Conservation (phyloP, 2,113 vertebrate genomes). For the Catharus minimus region DNA sequence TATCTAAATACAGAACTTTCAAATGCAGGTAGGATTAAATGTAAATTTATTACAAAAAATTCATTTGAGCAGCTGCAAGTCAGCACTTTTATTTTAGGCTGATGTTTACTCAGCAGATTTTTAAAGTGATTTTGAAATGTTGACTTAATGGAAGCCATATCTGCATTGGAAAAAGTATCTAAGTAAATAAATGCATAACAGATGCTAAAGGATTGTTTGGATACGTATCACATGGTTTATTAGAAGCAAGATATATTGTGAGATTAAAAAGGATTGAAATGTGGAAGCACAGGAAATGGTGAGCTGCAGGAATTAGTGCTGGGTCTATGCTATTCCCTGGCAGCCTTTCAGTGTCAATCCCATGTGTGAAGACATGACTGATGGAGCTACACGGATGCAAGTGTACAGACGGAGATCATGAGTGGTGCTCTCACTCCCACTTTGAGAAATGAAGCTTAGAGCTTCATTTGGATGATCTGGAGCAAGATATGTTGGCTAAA, state of each 20-base stretch:
- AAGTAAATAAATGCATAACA: neutral
- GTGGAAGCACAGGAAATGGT: neutral
- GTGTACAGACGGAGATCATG: neutral
- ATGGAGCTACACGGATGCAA: neutral
- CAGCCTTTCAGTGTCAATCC: neutral
- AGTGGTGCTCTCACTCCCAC: neutral
- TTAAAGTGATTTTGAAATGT: neutral
- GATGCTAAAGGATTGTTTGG: neutral
- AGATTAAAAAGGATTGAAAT: neutral
- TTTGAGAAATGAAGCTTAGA: neutral
- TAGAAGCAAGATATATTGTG: neutral
- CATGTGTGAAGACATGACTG: neutral
- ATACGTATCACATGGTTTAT: neutral
- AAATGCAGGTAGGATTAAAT: conserved; percentile 10
- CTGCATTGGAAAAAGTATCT: neutral
- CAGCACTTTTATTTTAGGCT: neutral
- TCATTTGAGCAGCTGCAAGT: neutral
- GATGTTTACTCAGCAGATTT: conserved; percentile 23
- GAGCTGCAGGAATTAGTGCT: neutral
- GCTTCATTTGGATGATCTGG: neutral
- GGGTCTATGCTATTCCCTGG: neutral
- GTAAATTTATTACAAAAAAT: neutral
- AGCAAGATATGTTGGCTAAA: conserved; percentile 13
- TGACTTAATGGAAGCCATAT: neutral
- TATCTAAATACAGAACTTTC: conserved; percentile 9